Percentiles rank a stretch among this genome's conserved stretches.
These are phyloP conservation scores for Serilophus lunatus DNA, from an alignment of 2,113 vertebrate species.

Conservation along the genomic window DNA sequence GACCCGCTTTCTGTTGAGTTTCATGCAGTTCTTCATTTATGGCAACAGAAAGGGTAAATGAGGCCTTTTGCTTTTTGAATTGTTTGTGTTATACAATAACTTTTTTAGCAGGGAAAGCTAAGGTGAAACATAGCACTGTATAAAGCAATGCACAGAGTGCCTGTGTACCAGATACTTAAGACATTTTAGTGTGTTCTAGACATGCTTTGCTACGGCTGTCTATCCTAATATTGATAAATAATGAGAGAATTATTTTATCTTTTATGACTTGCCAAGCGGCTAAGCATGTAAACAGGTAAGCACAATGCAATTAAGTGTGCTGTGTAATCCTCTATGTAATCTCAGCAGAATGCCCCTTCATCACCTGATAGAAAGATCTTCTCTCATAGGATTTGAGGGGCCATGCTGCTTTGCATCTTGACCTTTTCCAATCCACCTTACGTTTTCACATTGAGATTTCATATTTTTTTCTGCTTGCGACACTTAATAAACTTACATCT, in stretches of 20 bases:
- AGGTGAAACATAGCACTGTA: neutral
- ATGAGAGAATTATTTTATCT: neutral
- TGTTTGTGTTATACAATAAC: neutral
- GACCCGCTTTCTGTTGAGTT: neutral
- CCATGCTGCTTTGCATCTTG: neutral
- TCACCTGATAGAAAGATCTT: neutral
- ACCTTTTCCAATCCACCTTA: neutral
- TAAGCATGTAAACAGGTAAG: neutral
- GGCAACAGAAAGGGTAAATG: neutral
- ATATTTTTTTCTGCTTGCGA: constrained; percentile 11
- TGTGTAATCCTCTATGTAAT: neutral
- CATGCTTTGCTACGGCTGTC: neutral
- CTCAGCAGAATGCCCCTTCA: neutral
- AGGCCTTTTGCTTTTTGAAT: neutral
- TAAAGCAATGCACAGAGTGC: neutral
- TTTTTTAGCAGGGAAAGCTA: neutral
- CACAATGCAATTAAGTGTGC: neutral
- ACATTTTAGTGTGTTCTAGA: neutral
- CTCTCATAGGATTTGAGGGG: neutral
- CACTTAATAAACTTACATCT: neutral
- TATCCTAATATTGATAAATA: neutral
- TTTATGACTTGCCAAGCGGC: neutral
- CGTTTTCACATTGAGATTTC: neutral
- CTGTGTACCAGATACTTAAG: neutral
- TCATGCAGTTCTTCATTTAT: neutral